Evolutionary conservation across 1,140 invertebrate species (phyloP).

Genomic region (Zaprionus davidi): DNA sequence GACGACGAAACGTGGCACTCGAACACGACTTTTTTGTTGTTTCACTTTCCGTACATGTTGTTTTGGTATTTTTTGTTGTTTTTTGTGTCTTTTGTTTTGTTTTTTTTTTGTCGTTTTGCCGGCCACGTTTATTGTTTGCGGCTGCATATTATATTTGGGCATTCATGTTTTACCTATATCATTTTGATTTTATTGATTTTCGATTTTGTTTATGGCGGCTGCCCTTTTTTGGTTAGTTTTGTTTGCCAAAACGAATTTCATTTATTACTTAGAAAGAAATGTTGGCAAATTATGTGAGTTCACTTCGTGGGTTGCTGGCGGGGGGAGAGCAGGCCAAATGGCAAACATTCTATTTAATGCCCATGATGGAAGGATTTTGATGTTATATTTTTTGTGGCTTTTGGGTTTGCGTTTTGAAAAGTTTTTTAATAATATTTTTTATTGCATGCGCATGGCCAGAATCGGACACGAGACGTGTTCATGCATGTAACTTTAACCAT

Average conservation of each 20-base stretch:
- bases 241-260: slow-evolving; percentile 48
- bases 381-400: background rate
- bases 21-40: slow-evolving; percentile 65
- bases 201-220: slow-evolving; percentile 69
- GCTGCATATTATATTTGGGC: slow-evolving; percentile 78
- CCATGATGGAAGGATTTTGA: slow-evolving; percentile 42
- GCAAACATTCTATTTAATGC: slow-evolving; percentile 36
- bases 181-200: slow-evolving; percentile 68
- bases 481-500: slow-evolving; percentile 25
- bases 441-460: background rate
- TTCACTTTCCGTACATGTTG: slow-evolving; percentile 9
- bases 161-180: slow-evolving; percentile 74
- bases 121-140: slow-evolving; percentile 75
- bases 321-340: slow-evolving; percentile 21
- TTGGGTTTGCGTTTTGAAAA: slow-evolving; percentile 7
- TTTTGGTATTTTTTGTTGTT: background rate
- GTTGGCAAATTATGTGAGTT: slow-evolving; percentile 73
- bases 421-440: slow-evolving; percentile 31
- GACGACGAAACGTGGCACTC: slow-evolving; percentile 66
- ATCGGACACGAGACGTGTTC: slow-evolving; percentile 3
- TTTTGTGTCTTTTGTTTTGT: slow-evolving; percentile 35
- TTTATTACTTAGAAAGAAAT: slow-evolving; percentile 51
- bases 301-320: slow-evolving; percentile 32
- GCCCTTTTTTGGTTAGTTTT: slow-evolving; percentile 60
- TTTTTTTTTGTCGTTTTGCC: slow-evolving; percentile 37